Conservation (phyloP, 2,113 vertebrate species). For the Calypte anna region DNA sequence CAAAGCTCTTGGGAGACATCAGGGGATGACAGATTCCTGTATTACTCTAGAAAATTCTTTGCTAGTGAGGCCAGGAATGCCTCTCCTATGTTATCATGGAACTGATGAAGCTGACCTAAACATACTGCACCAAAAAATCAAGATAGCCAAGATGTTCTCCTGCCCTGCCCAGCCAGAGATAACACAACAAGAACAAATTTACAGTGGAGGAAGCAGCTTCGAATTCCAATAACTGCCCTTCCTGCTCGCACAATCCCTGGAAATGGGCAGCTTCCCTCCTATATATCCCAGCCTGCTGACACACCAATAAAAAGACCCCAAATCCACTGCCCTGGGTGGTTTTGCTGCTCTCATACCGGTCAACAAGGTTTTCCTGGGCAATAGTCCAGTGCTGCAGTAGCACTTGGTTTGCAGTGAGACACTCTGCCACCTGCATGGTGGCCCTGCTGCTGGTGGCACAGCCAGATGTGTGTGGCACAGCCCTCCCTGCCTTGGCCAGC, state of each 20-base stretch:
- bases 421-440: neutral
- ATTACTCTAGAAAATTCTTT: constrained; percentile 44
- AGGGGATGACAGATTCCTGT: neutral
- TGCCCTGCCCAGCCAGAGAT: constrained; percentile 61
- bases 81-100: constrained; percentile 48
- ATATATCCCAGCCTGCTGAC: constrained; percentile 52
- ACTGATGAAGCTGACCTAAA: constrained; percentile 31
- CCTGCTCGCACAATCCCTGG: constrained; percentile 73
- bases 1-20: neutral
- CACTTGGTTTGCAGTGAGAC: neutral
- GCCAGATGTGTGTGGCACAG: neutral
- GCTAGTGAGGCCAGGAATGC: constrained; percentile 18
- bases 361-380: neutral
- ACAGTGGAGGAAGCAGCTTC: constrained; percentile 46
- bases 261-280: constrained; percentile 71
- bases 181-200: constrained; percentile 48
- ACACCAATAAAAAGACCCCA: constrained; percentile 16
- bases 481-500: neutral
- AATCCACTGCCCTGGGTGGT: constrained; percentile 1
- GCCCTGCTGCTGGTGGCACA: neutral
- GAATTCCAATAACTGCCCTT: constrained; percentile 62
- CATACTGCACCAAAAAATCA: constrained; percentile 41
- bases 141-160: constrained; percentile 45
- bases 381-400: neutral
- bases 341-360: neutral